Evolutionary conservation across 2,113 vertebrate species (phyloP), one percentile per base, ranked within the genome.

Genomic region (Lasiurus borealis): DNA sequence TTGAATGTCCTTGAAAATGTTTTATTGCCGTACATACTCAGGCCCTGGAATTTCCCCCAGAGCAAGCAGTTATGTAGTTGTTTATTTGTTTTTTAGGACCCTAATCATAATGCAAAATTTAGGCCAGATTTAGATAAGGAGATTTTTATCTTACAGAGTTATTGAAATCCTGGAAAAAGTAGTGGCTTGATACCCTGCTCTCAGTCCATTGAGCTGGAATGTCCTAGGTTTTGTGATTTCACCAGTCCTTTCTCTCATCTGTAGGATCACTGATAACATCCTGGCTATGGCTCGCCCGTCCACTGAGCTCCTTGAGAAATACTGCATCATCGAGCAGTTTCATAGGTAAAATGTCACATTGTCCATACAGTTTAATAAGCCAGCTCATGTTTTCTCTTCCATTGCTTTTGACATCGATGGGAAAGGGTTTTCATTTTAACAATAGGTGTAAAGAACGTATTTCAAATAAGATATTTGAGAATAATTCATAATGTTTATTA

Each of bases 261-360:
- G 93, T 97, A 99, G 99, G 99, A 98, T 99, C 88, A 99, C 99
- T 80, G 99, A 99, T 97, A 99, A 98, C 73, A 98, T 99, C 97
- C 98, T 99, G 93, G 99, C 99, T 82, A 99, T 99, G 99, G 99
- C 99, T 90, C 99, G 99, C 97, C 99, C 99, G 50, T 99, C 99
- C 50, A 99, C 99, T 50, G 99, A 99, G 98, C 98, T 99, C 85
- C 99, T 99, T 75, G 98, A 99, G 87, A 99, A 99, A 97, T 99
- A 99, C 98, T 98, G 98, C 94, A 98, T 99, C 87, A 99, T 99
- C 54, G 98, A 99, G 75, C 99, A 99, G 91, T 99, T 99, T 96
- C 98, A 98, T 96, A 98, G 99, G 99, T 99, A 98, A 96, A 68
- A 68, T 76, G 44, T 54, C 27, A 1, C 9, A 14, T 16, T 18